Conservation (phyloP, 2,888 invertebrate genomes). For the Cordilura impudica region DNA sequence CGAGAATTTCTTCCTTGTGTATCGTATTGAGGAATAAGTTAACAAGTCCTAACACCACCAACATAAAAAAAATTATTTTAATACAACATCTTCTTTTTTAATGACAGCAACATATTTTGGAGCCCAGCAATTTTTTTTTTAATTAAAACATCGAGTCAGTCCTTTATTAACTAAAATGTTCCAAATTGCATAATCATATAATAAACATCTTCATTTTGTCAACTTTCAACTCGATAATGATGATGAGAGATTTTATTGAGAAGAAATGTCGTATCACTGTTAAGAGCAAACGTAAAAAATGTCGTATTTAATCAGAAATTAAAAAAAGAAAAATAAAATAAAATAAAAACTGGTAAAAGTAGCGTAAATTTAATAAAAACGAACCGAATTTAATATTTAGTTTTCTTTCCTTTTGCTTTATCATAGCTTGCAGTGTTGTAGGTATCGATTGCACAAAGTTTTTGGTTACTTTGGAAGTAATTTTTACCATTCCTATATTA, state of each 20-base stretch:
- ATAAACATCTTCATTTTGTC: slow-evolving; percentile 47
- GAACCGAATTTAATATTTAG: too few species aligned
- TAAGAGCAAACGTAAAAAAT: slow-evolving; percentile 73
- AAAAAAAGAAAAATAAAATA: slow-evolving; percentile 65
- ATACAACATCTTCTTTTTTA: slow-evolving; percentile 28
- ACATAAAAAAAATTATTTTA: slow-evolving; percentile 16
- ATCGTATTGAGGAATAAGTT: slow-evolving; percentile 77
- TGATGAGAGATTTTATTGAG: slow-evolving; percentile 14
- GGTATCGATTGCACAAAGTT: too few species aligned
- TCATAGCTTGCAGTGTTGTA: neutral
- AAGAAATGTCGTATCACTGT: slow-evolving; percentile 68
- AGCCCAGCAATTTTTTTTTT: slow-evolving; percentile 43
- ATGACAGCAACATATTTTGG: slow-evolving; percentile 10
- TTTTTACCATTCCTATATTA: too few species aligned
- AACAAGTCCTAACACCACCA: slow-evolving; percentile 31
- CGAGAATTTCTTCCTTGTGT: slow-evolving; percentile 79
- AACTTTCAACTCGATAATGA: slow-evolving; percentile 53
- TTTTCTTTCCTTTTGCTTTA: too few species aligned
- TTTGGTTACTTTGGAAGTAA: neutral
- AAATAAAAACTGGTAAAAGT: slow-evolving; percentile 63
- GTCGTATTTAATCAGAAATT: slow-evolving; percentile 68
- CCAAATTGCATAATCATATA: slow-evolving; percentile 46
- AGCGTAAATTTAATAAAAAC: too few species aligned
- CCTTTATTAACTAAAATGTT: slow-evolving; percentile 37
- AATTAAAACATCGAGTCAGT: neutral